phyloP scores from a whole-genome alignment of 2,888 invertebrate species.

The Leptinotarsa tumamoca region DNA sequence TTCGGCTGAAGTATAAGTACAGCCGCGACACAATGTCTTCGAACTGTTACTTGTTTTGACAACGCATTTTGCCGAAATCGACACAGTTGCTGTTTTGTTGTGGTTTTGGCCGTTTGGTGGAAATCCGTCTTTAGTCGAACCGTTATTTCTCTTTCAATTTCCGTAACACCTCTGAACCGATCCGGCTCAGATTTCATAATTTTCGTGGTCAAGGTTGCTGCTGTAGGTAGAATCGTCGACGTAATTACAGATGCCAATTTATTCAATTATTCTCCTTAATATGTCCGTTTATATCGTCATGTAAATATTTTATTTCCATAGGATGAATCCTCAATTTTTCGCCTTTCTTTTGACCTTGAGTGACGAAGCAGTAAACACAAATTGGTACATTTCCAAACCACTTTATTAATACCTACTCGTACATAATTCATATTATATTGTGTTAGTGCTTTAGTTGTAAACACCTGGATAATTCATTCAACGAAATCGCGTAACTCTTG shows the following conservation, averaged over 20 bases:
- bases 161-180: background rate
- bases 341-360: background rate
- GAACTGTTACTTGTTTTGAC: too few relatives aligned
- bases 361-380: background rate
- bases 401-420: background rate
- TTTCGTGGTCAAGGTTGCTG: background rate
- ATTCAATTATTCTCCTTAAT: background rate
- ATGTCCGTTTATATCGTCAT: background rate
- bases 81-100: too few relatives aligned
- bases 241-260: background rate
- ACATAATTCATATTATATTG: background rate
- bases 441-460: background rate
- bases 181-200: background rate
- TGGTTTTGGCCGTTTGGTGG: too few relatives aligned
- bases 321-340: background rate
- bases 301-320: background rate
- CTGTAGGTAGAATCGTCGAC: background rate
- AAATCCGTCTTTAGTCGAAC: too few relatives aligned
- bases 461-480: conserved; percentile 3
- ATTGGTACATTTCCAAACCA: background rate
- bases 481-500: conserved; percentile 1
- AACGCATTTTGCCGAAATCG: too few relatives aligned
- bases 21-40: too few relatives aligned
- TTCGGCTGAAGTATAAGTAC: too few relatives aligned
- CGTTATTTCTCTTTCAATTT: background rate